Evolutionary conservation across 2,797 vertebrate species (phyloP).

Genomic region (Neosilurus hyrtlii): DNA sequence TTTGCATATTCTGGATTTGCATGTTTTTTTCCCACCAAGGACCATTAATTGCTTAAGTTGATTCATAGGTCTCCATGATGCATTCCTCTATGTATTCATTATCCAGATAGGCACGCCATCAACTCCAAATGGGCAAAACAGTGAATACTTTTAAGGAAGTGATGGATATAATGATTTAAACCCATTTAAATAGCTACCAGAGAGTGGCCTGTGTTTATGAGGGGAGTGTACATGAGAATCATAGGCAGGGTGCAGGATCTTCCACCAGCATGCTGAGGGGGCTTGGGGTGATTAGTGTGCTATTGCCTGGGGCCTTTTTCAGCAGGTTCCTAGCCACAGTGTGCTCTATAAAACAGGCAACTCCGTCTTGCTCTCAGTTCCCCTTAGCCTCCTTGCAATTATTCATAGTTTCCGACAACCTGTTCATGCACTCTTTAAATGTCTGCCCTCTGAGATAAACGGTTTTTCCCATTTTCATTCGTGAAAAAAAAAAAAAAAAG

Average conservation of each 20-base stretch:
- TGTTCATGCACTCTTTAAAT: constrained; percentile 36
- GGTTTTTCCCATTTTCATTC: constrained; percentile 39
- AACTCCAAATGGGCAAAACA: not conserved
- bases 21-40: not conserved
- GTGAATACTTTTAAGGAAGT: not conserved
- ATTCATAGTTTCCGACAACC: constrained; percentile 61
- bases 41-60: not conserved
- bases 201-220: constrained; percentile 6
- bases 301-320: constrained; percentile 48
- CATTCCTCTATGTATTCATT: constrained; percentile 6
- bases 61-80: not conserved
- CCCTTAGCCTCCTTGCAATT: constrained; percentile 46
- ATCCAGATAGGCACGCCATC: not conserved
- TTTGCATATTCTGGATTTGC: no score
- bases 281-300: constrained; percentile 43
- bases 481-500: constrained; percentile 25
- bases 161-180: constrained; percentile 24
- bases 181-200: constrained; percentile 12
- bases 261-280: constrained; percentile 28
- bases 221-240: constrained; percentile 16
- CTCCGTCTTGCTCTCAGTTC: constrained; percentile 44
- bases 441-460: constrained; percentile 52
- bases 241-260: constrained; percentile 38
- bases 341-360: constrained; percentile 51
- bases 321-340: constrained; percentile 50